A percentile compares a stretch with the other conserved stretches of the same genome.
Evolutionary conservation across 1,140 invertebrate species (phyloP).

Genomic region (Hypothenemus hampei): DNA sequence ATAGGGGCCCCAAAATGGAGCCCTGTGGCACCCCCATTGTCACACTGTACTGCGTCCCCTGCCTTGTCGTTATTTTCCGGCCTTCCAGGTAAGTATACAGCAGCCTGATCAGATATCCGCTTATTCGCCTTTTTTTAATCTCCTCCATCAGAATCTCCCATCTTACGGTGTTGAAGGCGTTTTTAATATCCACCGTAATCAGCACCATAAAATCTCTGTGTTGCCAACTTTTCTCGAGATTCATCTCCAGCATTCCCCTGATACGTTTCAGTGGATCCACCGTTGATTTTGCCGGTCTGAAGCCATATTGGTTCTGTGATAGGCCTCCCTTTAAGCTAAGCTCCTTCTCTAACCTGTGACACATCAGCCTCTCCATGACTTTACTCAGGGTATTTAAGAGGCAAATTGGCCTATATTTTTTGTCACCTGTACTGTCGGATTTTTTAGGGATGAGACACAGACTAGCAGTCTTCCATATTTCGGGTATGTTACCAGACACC

Average conservation of each 20-base stretch:
- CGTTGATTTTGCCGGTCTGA: conserved; percentile 27
- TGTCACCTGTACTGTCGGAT: too few species aligned
- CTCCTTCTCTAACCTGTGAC: conserved; percentile 9
- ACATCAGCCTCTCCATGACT: conserved; percentile 8
- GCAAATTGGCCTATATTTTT: conserved; percentile 12
- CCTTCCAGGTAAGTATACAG: conserved; percentile 40
- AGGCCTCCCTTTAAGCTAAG: conserved; percentile 18
- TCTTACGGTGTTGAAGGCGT: conserved; percentile 47
- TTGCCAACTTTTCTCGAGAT: neutral
- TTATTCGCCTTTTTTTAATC: conserved; percentile 25
- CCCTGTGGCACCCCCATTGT: too few species aligned
- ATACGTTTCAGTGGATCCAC: conserved; percentile 20
- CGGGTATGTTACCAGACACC: too few species aligned
- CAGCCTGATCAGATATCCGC: conserved; percentile 31
- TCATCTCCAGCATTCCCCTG: conserved; percentile 20
- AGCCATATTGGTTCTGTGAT: conserved; percentile 26
- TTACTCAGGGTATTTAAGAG: conserved; percentile 5
- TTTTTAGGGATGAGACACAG: too few species aligned
- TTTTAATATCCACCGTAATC: conserved; percentile 46
- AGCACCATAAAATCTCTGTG: neutral
- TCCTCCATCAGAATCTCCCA: conserved; percentile 28
- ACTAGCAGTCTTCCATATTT: too few species aligned
- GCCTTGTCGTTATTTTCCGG: conserved; percentile 29
- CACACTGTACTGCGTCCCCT: too few species aligned
- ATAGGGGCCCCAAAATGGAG: too few species aligned